phyloP scores from a whole-genome alignment of 1,140 invertebrate genomes.

The Aplysia californica region DNA sequence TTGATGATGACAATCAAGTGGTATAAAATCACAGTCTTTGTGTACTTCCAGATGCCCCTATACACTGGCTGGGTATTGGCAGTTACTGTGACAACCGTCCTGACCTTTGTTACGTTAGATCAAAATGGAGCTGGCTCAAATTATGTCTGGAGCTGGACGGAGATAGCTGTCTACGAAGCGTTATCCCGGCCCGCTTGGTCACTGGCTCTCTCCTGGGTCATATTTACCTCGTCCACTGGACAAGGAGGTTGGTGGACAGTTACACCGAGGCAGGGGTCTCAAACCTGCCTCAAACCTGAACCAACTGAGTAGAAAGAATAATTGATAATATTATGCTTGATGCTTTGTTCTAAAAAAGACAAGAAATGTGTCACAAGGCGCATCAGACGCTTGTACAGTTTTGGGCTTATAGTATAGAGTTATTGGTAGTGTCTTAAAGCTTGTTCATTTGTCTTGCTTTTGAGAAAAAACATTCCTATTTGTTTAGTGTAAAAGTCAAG shows the following conservation, averaged over 20 bases:
- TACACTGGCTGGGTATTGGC: conserved; percentile 36
- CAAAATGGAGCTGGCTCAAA: conserved; percentile 33
- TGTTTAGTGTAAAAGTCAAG: too few species aligned
- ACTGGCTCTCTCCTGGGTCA: conserved; percentile 40
- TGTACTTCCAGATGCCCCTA: conserved; percentile 19
- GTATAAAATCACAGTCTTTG: too few species aligned
- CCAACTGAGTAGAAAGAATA: too few species aligned
- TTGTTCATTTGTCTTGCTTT: too few species aligned
- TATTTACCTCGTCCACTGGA: conserved; percentile 40
- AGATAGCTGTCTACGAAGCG: conserved; percentile 39
- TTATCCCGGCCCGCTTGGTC: conserved; percentile 38
- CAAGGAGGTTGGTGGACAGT: conserved; percentile 34
- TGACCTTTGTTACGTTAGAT: conserved; percentile 33
- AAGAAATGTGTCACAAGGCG: background rate
- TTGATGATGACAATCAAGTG: too few species aligned
- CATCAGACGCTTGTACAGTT: background rate
- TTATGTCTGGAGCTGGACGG: conserved; percentile 25
- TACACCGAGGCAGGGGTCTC: background rate
- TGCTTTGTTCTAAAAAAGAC: background rate
- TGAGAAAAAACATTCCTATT: too few species aligned
- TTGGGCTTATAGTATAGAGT: background rate
- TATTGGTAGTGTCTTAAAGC: too few species aligned
- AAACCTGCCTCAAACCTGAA: background rate
- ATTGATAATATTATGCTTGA: background rate
- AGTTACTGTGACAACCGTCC: background rate